Evolutionary conservation across 2,888 invertebrate species (phyloP), one percentile per base, ranked within the genome.

Genomic region (Eulithis prunata): DNA sequence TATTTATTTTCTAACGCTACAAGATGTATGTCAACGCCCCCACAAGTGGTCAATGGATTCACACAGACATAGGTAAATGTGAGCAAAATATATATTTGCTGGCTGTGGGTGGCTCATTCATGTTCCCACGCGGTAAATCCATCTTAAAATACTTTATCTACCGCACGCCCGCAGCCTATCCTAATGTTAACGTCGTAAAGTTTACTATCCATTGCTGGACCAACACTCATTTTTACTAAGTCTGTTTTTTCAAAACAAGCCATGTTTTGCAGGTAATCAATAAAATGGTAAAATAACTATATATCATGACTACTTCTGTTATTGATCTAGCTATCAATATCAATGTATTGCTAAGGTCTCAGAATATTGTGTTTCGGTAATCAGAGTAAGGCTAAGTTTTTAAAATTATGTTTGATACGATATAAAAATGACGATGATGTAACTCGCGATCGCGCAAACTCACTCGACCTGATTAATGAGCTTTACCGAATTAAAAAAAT

Each of bases 101-200:
- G 43, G 45, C 43, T 56, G 64, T 59, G 47, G 78, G 75, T 69
- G 77, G 77, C 68, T 78, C 81, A 75, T 77, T 79, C 71, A 78
- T 66, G 73, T 67, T 55, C 61, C 65, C 57, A 65, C 68, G 68
- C 68, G 32, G 65, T 71, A 41, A 47, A 55, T 57, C 57, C 62
- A 69, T 51, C 53, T 49, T 36, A 54, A 8, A 54, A 54, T 36
- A 49, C 13, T 28, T n/a, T 36, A 47, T 57, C 36, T 36, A 46
- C 54, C 46, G 55, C 55, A 51, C 21, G 36, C 45, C 54, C 46
- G 55, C 55, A 51, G 41, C 46, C 45, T 51, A 11, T 7, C 52
- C 36, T 45, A 8, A 36, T 38, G 43, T 45, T 36, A 28, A 14
- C 28, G 57, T 36, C 10, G 45, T 21, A 3, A 36, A 14, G 36